phyloP scores from a whole-genome alignment of 1,140 invertebrate species.

The Dermatophagoides farinae region DNA sequence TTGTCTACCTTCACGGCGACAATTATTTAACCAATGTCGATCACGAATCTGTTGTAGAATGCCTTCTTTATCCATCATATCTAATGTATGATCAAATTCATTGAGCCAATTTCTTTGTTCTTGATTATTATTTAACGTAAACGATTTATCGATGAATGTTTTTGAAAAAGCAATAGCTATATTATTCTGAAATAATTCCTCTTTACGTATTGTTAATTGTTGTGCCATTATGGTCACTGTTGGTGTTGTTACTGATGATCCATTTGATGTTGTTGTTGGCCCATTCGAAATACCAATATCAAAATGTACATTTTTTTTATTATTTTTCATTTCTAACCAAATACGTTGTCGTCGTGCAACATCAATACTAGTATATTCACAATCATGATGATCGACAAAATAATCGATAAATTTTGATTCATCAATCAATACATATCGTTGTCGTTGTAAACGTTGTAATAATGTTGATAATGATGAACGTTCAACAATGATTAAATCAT shows the following conservation, averaged over 20 bases:
- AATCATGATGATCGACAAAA: neutral
- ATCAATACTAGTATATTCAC: neutral
- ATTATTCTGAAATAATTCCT: neutral
- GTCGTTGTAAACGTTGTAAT: neutral
- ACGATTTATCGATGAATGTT: neutral
- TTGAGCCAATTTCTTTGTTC: neutral
- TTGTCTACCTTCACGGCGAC: neutral
- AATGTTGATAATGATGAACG: neutral
- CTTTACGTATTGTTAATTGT: no score
- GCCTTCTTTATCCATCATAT: neutral
- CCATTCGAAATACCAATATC: neutral
- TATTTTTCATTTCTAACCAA: no score
- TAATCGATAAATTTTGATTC: slow-evolving; percentile 1
- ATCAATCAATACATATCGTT: slow-evolving; percentile 5
- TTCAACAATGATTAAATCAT: neutral
- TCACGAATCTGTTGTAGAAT: neutral
- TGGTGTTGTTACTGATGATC: neutral
- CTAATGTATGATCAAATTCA: neutral
- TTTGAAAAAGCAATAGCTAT: neutral
- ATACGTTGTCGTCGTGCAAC: no score
- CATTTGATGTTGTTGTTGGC: neutral
- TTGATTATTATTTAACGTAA: no score
- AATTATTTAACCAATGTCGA: slow-evolving; percentile 1
- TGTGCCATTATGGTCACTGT: no score
- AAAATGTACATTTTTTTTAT: neutral